Percentiles rank a stretch among this genome's conserved stretches.
These are phyloP conservation scores for Anoncus sp. DNA, from an alignment of 2,888 invertebrate genomes.

Conservation along the genomic window DNA sequence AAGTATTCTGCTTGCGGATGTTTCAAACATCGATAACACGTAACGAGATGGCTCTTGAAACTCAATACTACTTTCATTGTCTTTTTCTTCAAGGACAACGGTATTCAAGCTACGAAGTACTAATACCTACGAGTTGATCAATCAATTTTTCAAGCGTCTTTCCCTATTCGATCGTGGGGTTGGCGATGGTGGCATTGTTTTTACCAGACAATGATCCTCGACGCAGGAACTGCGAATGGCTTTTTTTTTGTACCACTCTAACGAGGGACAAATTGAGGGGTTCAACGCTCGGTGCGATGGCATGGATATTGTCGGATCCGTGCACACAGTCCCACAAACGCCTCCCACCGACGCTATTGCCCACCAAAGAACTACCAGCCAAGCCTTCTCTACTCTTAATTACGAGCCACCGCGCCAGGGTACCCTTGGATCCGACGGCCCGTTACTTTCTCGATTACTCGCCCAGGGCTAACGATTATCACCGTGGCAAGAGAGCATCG, in stretches of 20 bases:
- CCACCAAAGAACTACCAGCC: too few species aligned
- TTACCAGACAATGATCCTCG: conserved; percentile 32
- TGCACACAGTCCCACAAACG: conserved; percentile 21
- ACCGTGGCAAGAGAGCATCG: conserved; percentile 35
- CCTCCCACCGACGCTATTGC: conserved; percentile 31
- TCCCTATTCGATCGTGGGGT: background rate
- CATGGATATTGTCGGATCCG: conserved; percentile 35
- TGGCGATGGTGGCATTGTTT: conserved; percentile 21
- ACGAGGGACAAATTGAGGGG: conserved; percentile 66
- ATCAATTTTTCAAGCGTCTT: conserved; percentile 24
- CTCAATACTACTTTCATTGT: background rate
- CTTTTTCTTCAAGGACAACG: background rate
- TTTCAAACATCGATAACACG: conserved; percentile 1
- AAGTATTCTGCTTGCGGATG: background rate
- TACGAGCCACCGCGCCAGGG: conserved; percentile 49
- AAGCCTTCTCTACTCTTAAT: conserved; percentile 60
- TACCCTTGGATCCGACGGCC: conserved; percentile 26
- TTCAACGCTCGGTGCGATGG: conserved; percentile 35
- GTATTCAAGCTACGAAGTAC: background rate
- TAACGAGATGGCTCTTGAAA: conserved; percentile 1
- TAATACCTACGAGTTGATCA: conserved; percentile 3
- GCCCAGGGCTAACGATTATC: conserved; percentile 57
- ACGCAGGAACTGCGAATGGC: conserved; percentile 11
- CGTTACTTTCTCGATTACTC: conserved; percentile 44
- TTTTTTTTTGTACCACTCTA: conserved; percentile 51